These are phyloP conservation scores for Scaptomyza montana DNA, from an alignment of 1,140 invertebrate species.

Conservation along the genomic window DNA sequence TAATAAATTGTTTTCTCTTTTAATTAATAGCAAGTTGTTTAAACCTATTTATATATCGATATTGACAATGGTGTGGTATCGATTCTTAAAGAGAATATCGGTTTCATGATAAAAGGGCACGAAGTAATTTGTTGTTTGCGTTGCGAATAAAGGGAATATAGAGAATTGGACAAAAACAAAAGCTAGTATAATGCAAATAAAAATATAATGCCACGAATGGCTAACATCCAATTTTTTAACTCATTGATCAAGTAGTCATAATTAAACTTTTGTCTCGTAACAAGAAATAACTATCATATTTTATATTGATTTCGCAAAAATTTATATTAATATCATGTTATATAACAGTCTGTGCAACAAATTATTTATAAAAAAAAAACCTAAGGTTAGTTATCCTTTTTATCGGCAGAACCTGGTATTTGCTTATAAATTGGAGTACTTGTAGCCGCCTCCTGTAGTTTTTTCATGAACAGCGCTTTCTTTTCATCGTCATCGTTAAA, in stretches of 20 bases:
- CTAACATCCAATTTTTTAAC: too few relatives aligned
- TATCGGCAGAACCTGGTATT: conserved; percentile 25
- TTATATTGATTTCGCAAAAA: conserved; percentile 1
- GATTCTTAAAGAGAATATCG: conserved; percentile 2
- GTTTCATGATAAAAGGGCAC: not conserved
- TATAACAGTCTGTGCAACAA: conserved; percentile 40
- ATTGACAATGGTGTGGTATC: conserved; percentile 6
- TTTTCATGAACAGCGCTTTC: conserved; percentile 71
- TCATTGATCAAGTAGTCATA: too few relatives aligned
- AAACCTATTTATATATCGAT: conserved; percentile 22
- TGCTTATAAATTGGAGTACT: conserved; percentile 51
- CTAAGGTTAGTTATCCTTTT: conserved; percentile 51
- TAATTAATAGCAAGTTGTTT: conserved; percentile 21
- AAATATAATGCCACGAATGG: too few relatives aligned
- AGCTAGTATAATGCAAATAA: not conserved
- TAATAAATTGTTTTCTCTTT: conserved; percentile 1
- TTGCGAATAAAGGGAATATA: not conserved
- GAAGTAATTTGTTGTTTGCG: not conserved
- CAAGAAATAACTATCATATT: not conserved
- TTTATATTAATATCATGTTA: conserved; percentile 24
- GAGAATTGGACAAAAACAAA: not conserved
- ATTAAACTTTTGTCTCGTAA: too few relatives aligned
- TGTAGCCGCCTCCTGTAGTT: conserved; percentile 67
- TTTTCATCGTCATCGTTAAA: conserved; percentile 49
- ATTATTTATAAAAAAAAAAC: not conserved